Base-by-base conservation (phyloP, 1,140 invertebrate species). In the Polypedilum vanderplanki region DNA sequence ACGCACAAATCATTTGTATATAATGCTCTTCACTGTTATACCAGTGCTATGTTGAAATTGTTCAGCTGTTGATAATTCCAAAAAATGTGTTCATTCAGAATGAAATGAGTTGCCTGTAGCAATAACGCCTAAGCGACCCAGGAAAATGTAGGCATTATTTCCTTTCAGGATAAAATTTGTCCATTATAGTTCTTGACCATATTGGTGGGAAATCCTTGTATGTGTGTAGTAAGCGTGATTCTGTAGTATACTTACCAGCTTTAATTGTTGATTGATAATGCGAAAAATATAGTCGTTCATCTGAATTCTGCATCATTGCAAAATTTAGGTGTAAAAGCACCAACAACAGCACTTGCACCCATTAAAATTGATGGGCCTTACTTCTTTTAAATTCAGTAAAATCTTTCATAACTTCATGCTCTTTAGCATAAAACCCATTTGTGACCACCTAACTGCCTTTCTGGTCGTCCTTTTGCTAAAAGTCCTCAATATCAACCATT, bases 141-240 rank as follows among this genome's bases (percentile, higher is more conserved):
- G 96, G 96, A 85, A 98, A 76, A 98, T 97, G 83, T 98, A 98
- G 0, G 96, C 93, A 82, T 98, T 98, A 84, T 98, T 98, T 73
- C 96, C 95, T 83, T 0, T 96, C 96, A 0, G 96, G 93, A 76
- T 91, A 88, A 97, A 3, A 88, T 90, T 81, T 93, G 91, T 5
- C 91, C 93, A 57, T 91, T 87, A 74, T 90, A 87, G 0, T 86
- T 84, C 0, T 93, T 18, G 93, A 65, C 88, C 88, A 83, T n/a
- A 98, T 98, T 0, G 96, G 96, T 57, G 94, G n/a, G n/a, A n/a
- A n/a, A n/a, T n/a, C n/a, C n/a, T 88, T 5, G 96, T 97, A 79
- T 92, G 78, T 40, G 88, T 87, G 79, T 96, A n/a, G n/a, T n/a
- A 98, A 1, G 96, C 96, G n/a, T 77, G 92, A 89, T 80, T 97